phyloP scores from a whole-genome alignment of 2,888 invertebrate species.

The Torymus auratus region DNA sequence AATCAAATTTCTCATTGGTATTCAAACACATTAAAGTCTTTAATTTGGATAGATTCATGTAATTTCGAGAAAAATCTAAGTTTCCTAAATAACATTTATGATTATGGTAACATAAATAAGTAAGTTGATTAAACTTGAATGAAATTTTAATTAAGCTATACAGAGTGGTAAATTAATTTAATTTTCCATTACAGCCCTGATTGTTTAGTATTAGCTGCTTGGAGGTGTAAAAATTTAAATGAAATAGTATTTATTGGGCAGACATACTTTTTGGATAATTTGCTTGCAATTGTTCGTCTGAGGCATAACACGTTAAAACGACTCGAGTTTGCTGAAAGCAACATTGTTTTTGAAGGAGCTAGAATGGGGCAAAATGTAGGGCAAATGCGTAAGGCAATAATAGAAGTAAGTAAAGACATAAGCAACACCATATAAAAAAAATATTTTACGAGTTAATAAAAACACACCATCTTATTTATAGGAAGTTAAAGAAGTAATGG shows the following conservation, averaged over 20 bases:
- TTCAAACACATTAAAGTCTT: slow-evolving; percentile 78
- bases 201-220: slow-evolving; percentile 83
- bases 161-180: neutral
- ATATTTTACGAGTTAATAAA: neutral
- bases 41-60: slow-evolving; percentile 81
- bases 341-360: slow-evolving; percentile 71
- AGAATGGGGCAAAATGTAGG: too few relatives aligned
- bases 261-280: slow-evolving; percentile 81
- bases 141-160: too few relatives aligned
- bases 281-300: slow-evolving; percentile 82
- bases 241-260: slow-evolving; percentile 80
- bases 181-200: slow-evolving; percentile 74
- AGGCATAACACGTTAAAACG: slow-evolving; percentile 79
- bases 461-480: slow-evolving; percentile 61
- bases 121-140: slow-evolving; percentile 57
- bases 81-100: slow-evolving; percentile 62
- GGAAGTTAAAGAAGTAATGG: slow-evolving; percentile 80
- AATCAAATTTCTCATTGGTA: slow-evolving; percentile 79
- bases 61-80: slow-evolving; percentile 63
- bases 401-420: slow-evolving; percentile 66
- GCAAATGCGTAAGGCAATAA: slow-evolving; percentile 63
- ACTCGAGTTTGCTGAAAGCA: slow-evolving; percentile 79
- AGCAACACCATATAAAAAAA: neutral
- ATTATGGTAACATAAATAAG: slow-evolving; percentile 65
- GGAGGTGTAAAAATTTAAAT: slow-evolving; percentile 81